phyloP scores from a whole-genome alignment of 2,113 vertebrate species.

The Laterallus jamaicensis region DNA sequence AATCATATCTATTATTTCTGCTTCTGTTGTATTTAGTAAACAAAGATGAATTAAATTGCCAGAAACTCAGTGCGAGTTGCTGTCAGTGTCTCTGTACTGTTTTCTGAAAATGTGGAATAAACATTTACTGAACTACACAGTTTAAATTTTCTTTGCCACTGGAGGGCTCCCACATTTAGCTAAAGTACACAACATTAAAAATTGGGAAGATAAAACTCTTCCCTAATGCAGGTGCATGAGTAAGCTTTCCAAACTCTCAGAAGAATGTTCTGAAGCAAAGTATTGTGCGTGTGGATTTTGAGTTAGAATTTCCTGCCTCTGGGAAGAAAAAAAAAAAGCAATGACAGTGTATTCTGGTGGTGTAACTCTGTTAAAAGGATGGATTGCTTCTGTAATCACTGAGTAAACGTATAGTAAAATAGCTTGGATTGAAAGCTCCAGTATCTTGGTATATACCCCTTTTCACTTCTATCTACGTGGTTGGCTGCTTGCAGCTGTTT shows the following conservation, averaged over 20 bases:
- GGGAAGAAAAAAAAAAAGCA: neutral
- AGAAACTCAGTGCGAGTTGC: neutral
- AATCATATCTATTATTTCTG: neutral
- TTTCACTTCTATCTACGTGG: neutral
- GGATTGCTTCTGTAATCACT: neutral
- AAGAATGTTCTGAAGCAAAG: neutral
- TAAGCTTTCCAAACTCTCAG: neutral
- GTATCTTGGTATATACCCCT: neutral
- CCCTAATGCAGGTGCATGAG: neutral
- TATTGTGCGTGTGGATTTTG: neutral
- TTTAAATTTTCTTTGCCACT: neutral
- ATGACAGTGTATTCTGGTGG: neutral
- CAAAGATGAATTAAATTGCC: neutral
- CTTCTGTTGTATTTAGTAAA: neutral
- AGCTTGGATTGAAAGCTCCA: neutral
- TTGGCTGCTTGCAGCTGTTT: neutral
- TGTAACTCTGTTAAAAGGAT: neutral
- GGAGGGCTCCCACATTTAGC: conserved; percentile 7
- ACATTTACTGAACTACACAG: neutral
- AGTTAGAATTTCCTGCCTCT: neutral
- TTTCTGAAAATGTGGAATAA: neutral
- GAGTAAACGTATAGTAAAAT: neutral
- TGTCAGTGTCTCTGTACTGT: neutral
- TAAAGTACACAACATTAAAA: neutral
- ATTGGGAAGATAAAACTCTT: neutral